Evolutionary conservation across 2,888 invertebrate genomes (phyloP).

Genomic region (Gibbula magus): DNA sequence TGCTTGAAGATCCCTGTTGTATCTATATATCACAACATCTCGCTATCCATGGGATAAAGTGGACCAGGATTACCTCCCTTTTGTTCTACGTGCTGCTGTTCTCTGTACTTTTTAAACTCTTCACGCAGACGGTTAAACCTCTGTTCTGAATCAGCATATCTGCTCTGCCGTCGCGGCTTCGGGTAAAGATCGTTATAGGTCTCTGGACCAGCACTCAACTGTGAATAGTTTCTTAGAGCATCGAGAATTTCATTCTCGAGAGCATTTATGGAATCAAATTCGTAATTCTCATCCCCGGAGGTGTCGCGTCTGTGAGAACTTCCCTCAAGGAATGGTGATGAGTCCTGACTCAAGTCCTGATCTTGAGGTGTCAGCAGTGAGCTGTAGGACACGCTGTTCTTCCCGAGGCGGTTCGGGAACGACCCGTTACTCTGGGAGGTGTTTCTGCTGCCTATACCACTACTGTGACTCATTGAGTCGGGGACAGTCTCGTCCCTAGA

Average conservation of each 20-base stretch:
- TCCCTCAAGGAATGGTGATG: conserved; percentile 50
- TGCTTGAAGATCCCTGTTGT: not conserved
- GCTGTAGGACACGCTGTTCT: conserved; percentile 32
- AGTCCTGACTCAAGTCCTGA: conserved; percentile 61
- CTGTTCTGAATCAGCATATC: conserved; percentile 62
- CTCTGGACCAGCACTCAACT: conserved; percentile 40
- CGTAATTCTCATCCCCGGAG: conserved; percentile 95
- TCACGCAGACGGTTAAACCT: conserved; percentile 67
- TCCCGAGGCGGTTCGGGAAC: conserved; percentile 38
- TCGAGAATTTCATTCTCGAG: conserved; percentile 63
- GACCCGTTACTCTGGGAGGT: conserved; percentile 66
- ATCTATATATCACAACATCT: conserved; percentile 56
- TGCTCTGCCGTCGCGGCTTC: conserved; percentile 53
- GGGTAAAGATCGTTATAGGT: conserved; percentile 34
- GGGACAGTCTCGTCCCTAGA: conserved; percentile 50
- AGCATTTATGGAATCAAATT: conserved; percentile 85
- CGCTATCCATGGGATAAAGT: conserved; percentile 46
- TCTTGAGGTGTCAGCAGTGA: conserved; percentile 47
- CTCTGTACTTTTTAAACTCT: conserved; percentile 66
- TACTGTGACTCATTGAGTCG: conserved; percentile 59
- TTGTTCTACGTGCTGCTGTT: conserved; percentile 43
- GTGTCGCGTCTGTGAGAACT: conserved; percentile 54
- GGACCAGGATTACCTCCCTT: conserved; percentile 34
- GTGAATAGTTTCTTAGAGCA: conserved; percentile 55
- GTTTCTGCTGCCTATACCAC: conserved; percentile 69